Evolutionary conservation across 2,888 invertebrate genomes (phyloP).

Genomic region (Drosophila algonquin): DNA sequence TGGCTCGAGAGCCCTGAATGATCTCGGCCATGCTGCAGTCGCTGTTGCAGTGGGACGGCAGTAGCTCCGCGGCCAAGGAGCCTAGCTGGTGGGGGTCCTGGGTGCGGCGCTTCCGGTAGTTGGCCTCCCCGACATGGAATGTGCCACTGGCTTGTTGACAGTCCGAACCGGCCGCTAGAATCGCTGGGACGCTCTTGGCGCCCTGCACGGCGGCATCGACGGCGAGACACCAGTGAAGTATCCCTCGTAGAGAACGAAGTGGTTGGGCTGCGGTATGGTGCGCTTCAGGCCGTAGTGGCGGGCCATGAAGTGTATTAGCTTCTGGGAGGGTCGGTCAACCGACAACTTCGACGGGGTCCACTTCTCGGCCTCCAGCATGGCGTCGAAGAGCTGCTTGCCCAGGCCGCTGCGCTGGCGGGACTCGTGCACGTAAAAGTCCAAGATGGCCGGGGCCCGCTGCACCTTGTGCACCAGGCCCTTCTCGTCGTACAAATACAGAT

Average conservation of each 20-base stretch:
- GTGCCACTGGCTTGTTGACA: background rate
- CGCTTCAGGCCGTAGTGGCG: conserved; percentile 89
- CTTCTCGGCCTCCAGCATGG: conserved; percentile 90
- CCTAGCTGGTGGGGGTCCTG: background rate
- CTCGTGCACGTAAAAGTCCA: conserved; percentile 95
- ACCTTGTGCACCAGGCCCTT: conserved; percentile 89
- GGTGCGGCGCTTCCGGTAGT: background rate
- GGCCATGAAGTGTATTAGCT: conserved; percentile 91
- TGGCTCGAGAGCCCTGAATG: background rate
- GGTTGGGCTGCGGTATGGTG: conserved; percentile 91
- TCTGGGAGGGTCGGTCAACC: conserved; percentile 95
- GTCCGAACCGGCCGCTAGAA: background rate
- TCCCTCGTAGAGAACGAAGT: conserved; percentile 92
- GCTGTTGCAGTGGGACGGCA: background rate
- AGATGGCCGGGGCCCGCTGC: conserved; percentile 91
- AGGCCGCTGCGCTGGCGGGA: conserved; percentile 92
- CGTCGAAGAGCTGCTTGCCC: conserved; percentile 92
- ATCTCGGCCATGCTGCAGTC: conserved; percentile 16
- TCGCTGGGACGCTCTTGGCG: background rate
- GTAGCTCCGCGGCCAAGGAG: too few species aligned
- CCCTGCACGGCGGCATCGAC: background rate
- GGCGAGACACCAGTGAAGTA: conserved; percentile 86
- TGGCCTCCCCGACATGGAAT: too few species aligned
- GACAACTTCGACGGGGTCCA: conserved; percentile 90
- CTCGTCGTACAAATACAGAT: conserved; percentile 91